These are phyloP conservation scores for Callipepla squamata DNA, from an alignment of 2,113 vertebrate species.

Conservation along the genomic window DNA sequence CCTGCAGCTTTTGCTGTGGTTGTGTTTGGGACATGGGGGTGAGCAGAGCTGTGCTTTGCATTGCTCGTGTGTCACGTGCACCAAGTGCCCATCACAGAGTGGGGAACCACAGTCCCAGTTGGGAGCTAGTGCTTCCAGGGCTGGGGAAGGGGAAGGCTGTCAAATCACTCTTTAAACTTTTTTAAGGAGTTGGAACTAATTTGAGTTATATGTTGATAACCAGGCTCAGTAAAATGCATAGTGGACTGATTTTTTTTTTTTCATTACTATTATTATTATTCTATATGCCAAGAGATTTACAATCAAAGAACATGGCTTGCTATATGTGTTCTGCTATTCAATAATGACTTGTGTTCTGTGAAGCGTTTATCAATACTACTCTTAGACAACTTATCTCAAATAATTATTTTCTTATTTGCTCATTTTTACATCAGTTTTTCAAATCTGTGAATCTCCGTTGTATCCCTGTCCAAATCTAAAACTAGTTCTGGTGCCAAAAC, in stretches of 20 bases:
- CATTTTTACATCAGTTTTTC: neutral
- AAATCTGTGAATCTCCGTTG: neutral
- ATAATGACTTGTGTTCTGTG: neutral
- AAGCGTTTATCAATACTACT: conserved; percentile 15
- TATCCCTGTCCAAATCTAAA: conserved; percentile 19
- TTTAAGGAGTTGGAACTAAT: neutral
- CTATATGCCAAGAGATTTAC: neutral
- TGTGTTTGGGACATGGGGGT: neutral
- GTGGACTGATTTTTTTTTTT: neutral
- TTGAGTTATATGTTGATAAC: neutral
- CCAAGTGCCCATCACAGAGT: neutral
- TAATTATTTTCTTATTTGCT: neutral
- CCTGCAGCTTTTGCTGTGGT: neutral
- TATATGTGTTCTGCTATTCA: neutral
- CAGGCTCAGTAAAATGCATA: neutral
- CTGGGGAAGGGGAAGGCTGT: conserved; percentile 1
- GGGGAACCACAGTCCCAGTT: neutral
- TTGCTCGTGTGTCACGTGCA: neutral
- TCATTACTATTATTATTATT: neutral
- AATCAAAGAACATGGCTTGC: conserved; percentile 11
- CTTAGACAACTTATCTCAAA: neutral
- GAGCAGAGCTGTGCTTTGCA: neutral
- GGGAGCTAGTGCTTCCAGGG: neutral
- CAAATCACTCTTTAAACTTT: conserved; percentile 16
- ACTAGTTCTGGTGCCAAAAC: conserved; percentile 28